Base-by-base conservation (phyloP, 2,113 vertebrate species). In the Pollachius pollachius region DNA sequence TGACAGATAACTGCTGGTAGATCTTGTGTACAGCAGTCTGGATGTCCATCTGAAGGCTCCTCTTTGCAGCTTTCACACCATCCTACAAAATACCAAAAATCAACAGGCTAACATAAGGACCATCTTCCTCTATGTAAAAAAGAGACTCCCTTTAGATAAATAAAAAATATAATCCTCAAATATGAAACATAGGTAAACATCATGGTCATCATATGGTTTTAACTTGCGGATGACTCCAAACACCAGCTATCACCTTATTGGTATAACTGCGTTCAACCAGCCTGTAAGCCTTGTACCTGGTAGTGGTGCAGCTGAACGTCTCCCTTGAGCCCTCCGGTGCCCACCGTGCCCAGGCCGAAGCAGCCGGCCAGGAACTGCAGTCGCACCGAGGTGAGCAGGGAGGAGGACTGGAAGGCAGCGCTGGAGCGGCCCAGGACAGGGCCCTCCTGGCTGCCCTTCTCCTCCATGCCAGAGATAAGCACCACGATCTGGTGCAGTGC, bases 11-110 rank as follows among this genome's bases (percentile, higher is more conserved):
- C 0, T 99, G 97, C 82, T 99, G 97, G 79, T 99, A 99, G 84
- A 99, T 99, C 80, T 97, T 98, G 85, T 99, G 97, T 65, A 99
- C 97, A 4, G 96, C 96, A 1, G 94, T 92, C 75, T 99, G 97
- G 77, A 99, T 99, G 88, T 97, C 96, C 83, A 93, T 91, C 81
- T 99, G 97, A 83, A 98, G 94, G 80, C 81, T 94, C 81, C 93
- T 94, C 83, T 96, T 99, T 2, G 96, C 96, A 77, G 96, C 94
- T 87, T 95, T 93, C 65, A 99, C 94, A 23, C 96, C 96, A 79
- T 99, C 97, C 97, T 99, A 81, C 3, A 73, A 60, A 52, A 48
- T 13, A 48, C 41, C 41, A 48, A 7, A 48, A 9, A 48, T 48
- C 6, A 48, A 48, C 41, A 48, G 8, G 12, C 9, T 12, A 1